Base-by-base conservation (phyloP, 1,140 invertebrate genomes). In the Drosophila aff. region DNA sequence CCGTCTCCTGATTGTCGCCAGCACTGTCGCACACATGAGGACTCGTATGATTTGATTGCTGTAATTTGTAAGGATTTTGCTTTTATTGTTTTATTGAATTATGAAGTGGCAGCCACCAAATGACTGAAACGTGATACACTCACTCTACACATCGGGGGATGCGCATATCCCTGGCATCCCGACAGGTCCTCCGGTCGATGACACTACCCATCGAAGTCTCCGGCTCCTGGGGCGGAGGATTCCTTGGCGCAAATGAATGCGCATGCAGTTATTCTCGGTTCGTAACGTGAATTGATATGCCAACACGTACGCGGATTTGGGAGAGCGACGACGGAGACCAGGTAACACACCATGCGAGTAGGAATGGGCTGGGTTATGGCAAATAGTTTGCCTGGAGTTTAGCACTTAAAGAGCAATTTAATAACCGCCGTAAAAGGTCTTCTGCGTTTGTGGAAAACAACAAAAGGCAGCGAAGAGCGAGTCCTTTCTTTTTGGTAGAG, bases 71-170 rank as follows among this genome's bases (percentile, higher is more conserved):
- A 78, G 89, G 89, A 91, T 91, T 91, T 87, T 55, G 67, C 67
- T 79, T 87, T 91, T 91, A 91, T 91, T 91, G 87, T 91, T 91
- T 91, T 91, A 91, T 91, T 91, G 89, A 91, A 91, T 91, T 91
- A 91, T 91, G 89, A 91, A 91, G 89, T 91, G 84, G 76, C 67
- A 87, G 76, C 81, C 76, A 67, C 61, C 65, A 91, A 91, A 91
- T 91, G 79, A 79, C 74, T 61, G 26, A 65, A 71, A 91, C 89
- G 89, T 91, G 89, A 79, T 85, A 83, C 81, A 78, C 84, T 81
- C 81, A 78, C 84, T 81, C 57, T 40, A 18, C 31, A 50, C 40
- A 40, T n/a, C 3, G 23, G 10, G 6, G 40, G 63, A 40, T 46
- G 63, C 75, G 55, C 33, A 59, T 67, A 57, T 57, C 41, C 60